Evolutionary conservation across 2,113 vertebrate genomes (phyloP), one percentile per base, ranked within the genome.

Genomic region (Oxyura jamaicensis): DNA sequence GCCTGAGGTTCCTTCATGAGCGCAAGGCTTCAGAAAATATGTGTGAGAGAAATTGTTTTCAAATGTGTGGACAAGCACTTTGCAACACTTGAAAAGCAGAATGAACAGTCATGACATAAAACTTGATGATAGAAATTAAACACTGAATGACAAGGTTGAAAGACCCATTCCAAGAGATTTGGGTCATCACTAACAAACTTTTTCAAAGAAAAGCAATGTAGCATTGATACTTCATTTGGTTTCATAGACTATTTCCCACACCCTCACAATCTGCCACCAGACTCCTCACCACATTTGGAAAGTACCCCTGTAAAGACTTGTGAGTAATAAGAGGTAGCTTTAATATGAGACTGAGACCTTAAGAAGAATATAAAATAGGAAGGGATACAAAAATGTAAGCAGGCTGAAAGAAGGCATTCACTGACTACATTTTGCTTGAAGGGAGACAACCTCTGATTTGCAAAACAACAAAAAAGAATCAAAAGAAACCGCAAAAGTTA

Each of bases 271-370:
- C 80, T 77, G 83, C 74, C 91, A 81, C 56, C 77, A 59, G 86
- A 74, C 76, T 72, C 36, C 52, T 86, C 65, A 72, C 73, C 66
- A 81, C 73, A 84, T 74, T 75, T 91, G 65, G 91, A 93, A 95
- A 81, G 73, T 19, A 72, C 28, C 28, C 83, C 80, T 62, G 66
- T 62, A 82, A 90, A 84, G 77, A 44, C 92, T 26, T 84, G 26
- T 4, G 1, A 83, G 29, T 33, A 13, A n/a, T 42, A 42, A 68
- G 21, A 28, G 36, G 19, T 6, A 93, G n/a, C 39, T 90, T 83
- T 79, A 68, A 94, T 69, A 5, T 83, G 66, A 96, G 58, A 17
- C 55, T 86, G 53, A 84, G 28, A 58, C 66, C 66, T 81, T 75
- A 72, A 82, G 67, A 93, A 83, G 39, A 91, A 82, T 56, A 58